phyloP scores from a whole-genome alignment of 2,888 invertebrate genomes.

The Melanostoma mellinum region DNA sequence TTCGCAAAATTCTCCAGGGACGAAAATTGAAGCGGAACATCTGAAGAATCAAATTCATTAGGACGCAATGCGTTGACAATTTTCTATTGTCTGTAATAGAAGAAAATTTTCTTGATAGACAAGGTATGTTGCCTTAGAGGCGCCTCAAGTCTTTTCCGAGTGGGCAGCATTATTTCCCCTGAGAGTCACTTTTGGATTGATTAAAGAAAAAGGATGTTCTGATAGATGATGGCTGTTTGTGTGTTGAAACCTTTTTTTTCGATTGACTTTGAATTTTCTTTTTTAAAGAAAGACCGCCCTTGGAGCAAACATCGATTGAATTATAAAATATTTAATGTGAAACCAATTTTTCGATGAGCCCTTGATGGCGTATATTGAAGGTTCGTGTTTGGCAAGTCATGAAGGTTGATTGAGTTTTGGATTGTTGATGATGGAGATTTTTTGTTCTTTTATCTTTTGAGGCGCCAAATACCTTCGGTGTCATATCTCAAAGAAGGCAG shows the following conservation, averaged over 20 bases:
- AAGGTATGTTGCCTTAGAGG: constrained; percentile 15
- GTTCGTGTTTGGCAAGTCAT: constrained; percentile 18
- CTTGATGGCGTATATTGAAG: background rate
- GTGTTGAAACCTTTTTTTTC: no score
- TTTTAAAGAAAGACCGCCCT: background rate
- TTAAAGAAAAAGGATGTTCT: no score
- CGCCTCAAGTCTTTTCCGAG: constrained; percentile 37
- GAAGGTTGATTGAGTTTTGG: constrained; percentile 14
- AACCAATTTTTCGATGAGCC: no score
- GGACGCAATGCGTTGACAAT: constrained; percentile 63
- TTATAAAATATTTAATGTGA: constrained; percentile 1
- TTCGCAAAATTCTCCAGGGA: constrained; percentile 51
- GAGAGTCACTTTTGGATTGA: no score
- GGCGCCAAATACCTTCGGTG: no score
- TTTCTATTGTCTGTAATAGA: constrained; percentile 29
- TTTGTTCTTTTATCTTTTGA: no score
- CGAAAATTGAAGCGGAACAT: constrained; percentile 69
- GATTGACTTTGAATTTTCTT: no score
- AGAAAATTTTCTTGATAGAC: background rate
- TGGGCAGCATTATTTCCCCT: constrained; percentile 3
- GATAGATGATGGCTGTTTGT: no score
- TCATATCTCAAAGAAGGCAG: no score
- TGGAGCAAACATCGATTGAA: constrained; percentile 42
- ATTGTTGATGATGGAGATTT: background rate
- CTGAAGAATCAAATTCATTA: constrained; percentile 61